Base-by-base conservation (phyloP, 1,140 invertebrate genomes). In the Glomeris maerens region DNA sequence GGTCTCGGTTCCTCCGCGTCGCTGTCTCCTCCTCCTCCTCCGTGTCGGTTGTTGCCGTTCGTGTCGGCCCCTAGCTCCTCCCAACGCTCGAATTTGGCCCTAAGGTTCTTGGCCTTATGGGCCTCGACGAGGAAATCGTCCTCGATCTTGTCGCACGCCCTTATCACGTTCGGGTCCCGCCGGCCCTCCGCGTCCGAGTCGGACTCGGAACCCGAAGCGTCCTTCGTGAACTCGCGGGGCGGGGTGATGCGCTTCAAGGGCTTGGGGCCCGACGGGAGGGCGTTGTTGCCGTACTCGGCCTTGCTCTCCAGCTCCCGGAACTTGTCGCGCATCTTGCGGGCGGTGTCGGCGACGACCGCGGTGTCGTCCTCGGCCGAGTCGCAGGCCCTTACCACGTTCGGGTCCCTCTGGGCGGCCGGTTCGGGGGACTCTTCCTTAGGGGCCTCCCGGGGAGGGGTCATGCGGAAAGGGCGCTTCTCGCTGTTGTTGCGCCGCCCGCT, bases 1-100 rank as follows among this genome's bases (percentile, higher is more conserved):
- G 64, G 65, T 47, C 63, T 55, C 23, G 59, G 60, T 38, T 66
- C 66, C 41, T 66, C 65, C 20, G 53, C 56, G 10, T 56, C 55
- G 10, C 60, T 59, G n/a, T n/a, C n/a, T n/a, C n/a, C n/a, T n/a
- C n/a, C n/a, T 38, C 55, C 50, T 23, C 53, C 47, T 27, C 20
- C 38, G 10, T 58, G 46, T 25, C 41, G 28, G n/a, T 44, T 22
- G 56, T 52, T 64, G 7, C 48, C 46, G 27, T 62, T 60, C 44
- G 61, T 60, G 27, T 58, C 53, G 27, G 84, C 81, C 17, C 61
- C 57, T 44, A 77, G 76, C 38, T 76, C 76, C 58, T 86, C 80
- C 85, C 90, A 90, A 57, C 83, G 78, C 66, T 95, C 91, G 70
- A 95, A 95, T 65, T 88, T 89, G 31, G 80, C 84, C 53, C 82